phyloP scores from a whole-genome alignment of 2,888 invertebrate species.

The Camponotus fellah region DNA sequence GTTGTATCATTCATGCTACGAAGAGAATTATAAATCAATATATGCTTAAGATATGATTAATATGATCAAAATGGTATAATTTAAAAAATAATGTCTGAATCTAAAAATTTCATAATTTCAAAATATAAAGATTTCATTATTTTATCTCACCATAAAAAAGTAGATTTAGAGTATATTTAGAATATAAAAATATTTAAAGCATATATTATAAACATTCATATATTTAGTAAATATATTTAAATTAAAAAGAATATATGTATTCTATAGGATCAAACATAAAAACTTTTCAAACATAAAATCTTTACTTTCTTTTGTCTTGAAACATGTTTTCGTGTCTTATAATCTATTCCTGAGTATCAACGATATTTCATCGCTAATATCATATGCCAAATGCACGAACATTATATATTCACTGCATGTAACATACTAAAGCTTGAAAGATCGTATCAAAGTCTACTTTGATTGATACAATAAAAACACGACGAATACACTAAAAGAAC shows the following conservation, averaged over 20 bases:
- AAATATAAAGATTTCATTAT: not conserved
- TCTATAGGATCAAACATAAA: not conserved
- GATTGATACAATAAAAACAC: slow-evolving; percentile 24
- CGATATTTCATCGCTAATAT: slow-evolving; percentile 35
- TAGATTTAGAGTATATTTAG: not conserved
- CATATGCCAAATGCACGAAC: not conserved
- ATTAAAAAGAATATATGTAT: not conserved
- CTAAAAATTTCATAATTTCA: not conserved
- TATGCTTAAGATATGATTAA: not conserved
- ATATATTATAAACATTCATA: not conserved
- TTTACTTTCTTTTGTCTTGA: not conserved
- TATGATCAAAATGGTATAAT: not conserved
- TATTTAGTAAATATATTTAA: not conserved
- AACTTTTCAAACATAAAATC: not conserved
- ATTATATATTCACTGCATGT: not conserved
- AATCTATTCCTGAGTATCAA: not conserved
- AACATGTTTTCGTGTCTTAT: not conserved
- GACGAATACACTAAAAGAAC: slow-evolving; percentile 13
- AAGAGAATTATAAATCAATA: not conserved
- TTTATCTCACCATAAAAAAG: not conserved
- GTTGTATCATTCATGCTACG: not conserved
- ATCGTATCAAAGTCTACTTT: slow-evolving; percentile 29
- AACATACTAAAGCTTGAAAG: not conserved
- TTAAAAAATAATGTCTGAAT: not conserved
- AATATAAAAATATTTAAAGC: not conserved